Evolutionary conservation across 2,113 vertebrate species (phyloP), one percentile per base, ranked within the genome.

Genomic region (Dasypus novemcinctus): DNA sequence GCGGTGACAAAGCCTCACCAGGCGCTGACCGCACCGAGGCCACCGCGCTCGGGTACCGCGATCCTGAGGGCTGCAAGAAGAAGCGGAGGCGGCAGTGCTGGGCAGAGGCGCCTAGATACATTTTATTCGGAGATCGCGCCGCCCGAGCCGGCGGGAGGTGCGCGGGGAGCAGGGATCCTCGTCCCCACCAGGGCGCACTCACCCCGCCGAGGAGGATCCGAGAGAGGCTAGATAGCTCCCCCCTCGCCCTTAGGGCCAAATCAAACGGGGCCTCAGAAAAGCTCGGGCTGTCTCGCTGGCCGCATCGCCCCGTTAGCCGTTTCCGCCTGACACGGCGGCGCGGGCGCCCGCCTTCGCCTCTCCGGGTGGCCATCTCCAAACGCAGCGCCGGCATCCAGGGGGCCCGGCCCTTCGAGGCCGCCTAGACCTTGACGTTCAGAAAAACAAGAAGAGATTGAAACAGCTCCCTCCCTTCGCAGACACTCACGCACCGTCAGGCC

Each of bases 371-470:
- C 96, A 95, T 85, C 96, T 96, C 94, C 93, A 92, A 93, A 95
- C 0, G 23, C 82, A 33, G 71, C 36, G 12, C 64, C 0, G 20
- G 83, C 91, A 90, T 89, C 66, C 6, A 25, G 5, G 12, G 66
- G 23, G 82, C 29, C 72, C 6, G 7, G 81, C 83, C 79, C 64
- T 72, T 76, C 61, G 23, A 90, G 46, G 74, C 91, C 52, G 95
- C 97, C 84, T 91, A 96, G 97, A 98, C 96, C 95, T 97, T 97
- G 97, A 98, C 96, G 96, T 98, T 97, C 97, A 72, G 82, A 94
- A 98, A 98, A 98, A 96, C 72, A 96, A 87, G 85, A 4, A 57
- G 93, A 97, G 91, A 97, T 94, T 97, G 97, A 97, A 97, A 97
- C 78, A 92, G 81, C 93, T 95, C 96, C 96, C 97, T 95, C 98